phyloP scores from a whole-genome alignment of 1,140 invertebrate genomes.

The Anagrus nilaparvatae region DNA sequence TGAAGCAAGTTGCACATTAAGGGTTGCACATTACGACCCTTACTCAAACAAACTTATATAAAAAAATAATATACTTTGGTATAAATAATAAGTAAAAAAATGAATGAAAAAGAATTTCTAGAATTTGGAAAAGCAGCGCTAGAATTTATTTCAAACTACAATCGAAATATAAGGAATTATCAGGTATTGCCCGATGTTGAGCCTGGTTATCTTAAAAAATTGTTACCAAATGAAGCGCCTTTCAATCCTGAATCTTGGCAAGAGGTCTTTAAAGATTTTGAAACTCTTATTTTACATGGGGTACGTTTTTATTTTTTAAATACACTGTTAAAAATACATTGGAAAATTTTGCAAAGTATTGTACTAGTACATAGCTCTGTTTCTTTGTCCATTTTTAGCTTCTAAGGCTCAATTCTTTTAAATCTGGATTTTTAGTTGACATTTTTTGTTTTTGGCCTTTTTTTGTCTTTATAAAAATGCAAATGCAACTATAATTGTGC shows the following conservation, averaged over 20 bases:
- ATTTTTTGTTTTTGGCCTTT: constrained; percentile 4
- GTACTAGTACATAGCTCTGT: no score
- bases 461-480: constrained; percentile 5
- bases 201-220: constrained; percentile 63
- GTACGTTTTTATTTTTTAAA: constrained; percentile 36
- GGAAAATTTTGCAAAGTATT: no score
- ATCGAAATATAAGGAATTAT: constrained; percentile 23
- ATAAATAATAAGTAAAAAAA: no score
- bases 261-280: constrained; percentile 69
- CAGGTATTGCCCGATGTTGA: constrained; percentile 66
- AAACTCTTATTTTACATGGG: constrained; percentile 75
- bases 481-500: no score
- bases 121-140: constrained; percentile 63
- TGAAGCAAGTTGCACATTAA: no score
- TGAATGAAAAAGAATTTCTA: constrained; percentile 62
- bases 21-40: no score
- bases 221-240: constrained; percentile 70
- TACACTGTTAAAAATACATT: no score
- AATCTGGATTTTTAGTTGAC: no score
- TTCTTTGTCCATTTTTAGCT: background rate
- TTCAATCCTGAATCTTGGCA: constrained; percentile 68
- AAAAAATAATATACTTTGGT: no score
- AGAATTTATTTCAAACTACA: constrained; percentile 68
- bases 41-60: no score
- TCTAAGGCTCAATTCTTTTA: no score